These are phyloP conservation scores for Pocota personata DNA, from an alignment of 2,888 invertebrate genomes.

Conservation along the genomic window DNA sequence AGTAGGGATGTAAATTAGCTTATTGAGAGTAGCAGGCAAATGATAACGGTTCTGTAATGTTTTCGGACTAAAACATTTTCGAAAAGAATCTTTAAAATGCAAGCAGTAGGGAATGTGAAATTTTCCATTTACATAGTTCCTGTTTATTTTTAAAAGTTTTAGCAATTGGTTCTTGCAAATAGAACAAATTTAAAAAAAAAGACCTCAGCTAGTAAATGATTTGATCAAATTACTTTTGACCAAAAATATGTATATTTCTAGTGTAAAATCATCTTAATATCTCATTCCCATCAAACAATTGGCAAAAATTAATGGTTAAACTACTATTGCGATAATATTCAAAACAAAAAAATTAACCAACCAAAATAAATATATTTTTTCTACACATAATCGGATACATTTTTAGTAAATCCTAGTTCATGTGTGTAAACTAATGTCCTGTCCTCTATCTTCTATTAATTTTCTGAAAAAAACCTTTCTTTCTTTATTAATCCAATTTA, in stretches of 20 bases:
- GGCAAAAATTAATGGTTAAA: constrained; percentile 19
- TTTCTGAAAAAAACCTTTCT: constrained; percentile 46
- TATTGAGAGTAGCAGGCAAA: too few relatives aligned
- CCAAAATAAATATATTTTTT: constrained; percentile 18
- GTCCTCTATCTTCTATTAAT: constrained; percentile 63
- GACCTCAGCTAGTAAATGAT: too few relatives aligned
- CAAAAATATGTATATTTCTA: constrained; percentile 43
- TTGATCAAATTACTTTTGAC: too few relatives aligned
- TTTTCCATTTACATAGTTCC: too few relatives aligned
- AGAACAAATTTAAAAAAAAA: neutral
- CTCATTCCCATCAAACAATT: constrained; percentile 66
- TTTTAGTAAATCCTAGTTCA: constrained; percentile 43
- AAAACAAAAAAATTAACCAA: constrained; percentile 57
- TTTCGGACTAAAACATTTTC: too few relatives aligned
- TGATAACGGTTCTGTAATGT: too few relatives aligned
- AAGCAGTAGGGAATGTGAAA: too few relatives aligned
- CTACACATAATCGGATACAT: constrained; percentile 33
- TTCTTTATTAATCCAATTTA: constrained; percentile 65
- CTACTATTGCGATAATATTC: constrained; percentile 57
- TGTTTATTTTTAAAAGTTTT: too few relatives aligned
- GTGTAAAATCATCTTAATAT: constrained; percentile 34
- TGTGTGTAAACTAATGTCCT: constrained; percentile 57
- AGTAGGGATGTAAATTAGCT: too few relatives aligned
- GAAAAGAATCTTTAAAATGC: too few relatives aligned
- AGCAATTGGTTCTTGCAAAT: too few relatives aligned